phyloP scores from a whole-genome alignment of 2,113 vertebrate species.

The Zosterops hypoxanthus region DNA sequence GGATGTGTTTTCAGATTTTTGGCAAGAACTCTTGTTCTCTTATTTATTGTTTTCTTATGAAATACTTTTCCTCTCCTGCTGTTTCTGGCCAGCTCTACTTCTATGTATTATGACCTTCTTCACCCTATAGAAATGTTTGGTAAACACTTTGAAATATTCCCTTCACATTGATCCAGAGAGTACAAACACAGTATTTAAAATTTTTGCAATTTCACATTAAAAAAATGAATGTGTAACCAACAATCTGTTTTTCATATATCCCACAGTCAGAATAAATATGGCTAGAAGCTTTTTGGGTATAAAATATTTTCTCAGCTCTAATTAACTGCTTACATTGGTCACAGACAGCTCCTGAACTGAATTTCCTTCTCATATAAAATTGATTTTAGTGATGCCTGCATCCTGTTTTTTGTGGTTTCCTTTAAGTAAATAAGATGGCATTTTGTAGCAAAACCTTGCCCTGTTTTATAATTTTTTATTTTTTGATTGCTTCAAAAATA shows the following conservation, averaged over 20 bases:
- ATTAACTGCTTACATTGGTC: constrained; percentile 6
- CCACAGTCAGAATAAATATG: neutral
- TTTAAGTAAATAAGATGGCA: constrained; percentile 6
- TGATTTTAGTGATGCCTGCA: constrained; percentile 8
- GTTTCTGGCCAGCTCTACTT: constrained; percentile 41
- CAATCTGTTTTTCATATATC: neutral
- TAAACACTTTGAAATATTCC: neutral
- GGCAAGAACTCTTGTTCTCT: neutral
- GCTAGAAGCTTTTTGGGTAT: neutral
- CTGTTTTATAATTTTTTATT: neutral
- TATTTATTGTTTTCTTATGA: neutral
- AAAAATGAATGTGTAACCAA: neutral
- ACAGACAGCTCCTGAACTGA: constrained; percentile 11
- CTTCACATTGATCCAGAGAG: neutral
- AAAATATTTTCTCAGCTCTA: constrained; percentile 62
- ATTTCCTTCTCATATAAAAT: neutral
- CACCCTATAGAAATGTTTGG: neutral
- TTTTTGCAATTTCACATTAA: neutral
- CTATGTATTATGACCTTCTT: neutral
- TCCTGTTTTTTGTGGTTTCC: constrained; percentile 28
- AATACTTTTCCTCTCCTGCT: neutral
- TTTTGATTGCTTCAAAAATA: neutral
- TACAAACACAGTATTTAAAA: neutral
- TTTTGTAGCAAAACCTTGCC: constrained; percentile 9
- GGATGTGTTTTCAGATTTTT: neutral